Base-by-base conservation (phyloP, 2,113 vertebrate species). In the Falco punctatus region DNA sequence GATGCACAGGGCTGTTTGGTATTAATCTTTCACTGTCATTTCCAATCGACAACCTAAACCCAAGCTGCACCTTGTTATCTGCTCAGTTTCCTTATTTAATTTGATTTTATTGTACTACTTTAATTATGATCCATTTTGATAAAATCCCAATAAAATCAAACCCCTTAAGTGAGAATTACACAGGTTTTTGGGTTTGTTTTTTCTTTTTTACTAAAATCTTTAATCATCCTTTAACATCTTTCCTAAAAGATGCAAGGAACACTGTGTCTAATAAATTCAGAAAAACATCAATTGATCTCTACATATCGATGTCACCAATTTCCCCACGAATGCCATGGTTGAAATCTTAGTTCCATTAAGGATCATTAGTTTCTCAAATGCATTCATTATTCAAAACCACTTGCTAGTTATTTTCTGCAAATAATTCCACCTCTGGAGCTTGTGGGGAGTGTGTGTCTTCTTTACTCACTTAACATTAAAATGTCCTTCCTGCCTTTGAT, bases 311-410 rank as follows among this genome's bases (percentile, higher is more conserved):
- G 54, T 42, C 73, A 92, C 40, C 11, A 72, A 91, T 61, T 81
- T 62, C 13, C 35, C 66, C 49, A 80, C 54, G 65, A 89, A 66
- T 42, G n/a, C 46, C 44, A 44, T 11, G 40, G 88, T 15, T 72
- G 40, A 89, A 94, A 82, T 92, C 61, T 91, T 72, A 82, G 52
- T 72, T 94, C 70, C 30, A 79, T 80, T 88, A 91, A 80, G 62
- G 61, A 80, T 93, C 66, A 52, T 85, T 92, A 94, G 40, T 84
- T 94, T 92, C 69, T 61, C 72, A 27, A 91, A 84, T 49, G 18
- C 13, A 62, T 91, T 87, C 81, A 85, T 96, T 89, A 94, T 87
- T 94, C 69, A 81, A 92, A 94, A 69, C 33, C 49, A 38, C 66
- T 81, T 92, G 40, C 40, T 64, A 69, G 48, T 64, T 79, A 74